phyloP scores from a whole-genome alignment of 2,888 invertebrate genomes.

The Diadegma fenestrale region DNA sequence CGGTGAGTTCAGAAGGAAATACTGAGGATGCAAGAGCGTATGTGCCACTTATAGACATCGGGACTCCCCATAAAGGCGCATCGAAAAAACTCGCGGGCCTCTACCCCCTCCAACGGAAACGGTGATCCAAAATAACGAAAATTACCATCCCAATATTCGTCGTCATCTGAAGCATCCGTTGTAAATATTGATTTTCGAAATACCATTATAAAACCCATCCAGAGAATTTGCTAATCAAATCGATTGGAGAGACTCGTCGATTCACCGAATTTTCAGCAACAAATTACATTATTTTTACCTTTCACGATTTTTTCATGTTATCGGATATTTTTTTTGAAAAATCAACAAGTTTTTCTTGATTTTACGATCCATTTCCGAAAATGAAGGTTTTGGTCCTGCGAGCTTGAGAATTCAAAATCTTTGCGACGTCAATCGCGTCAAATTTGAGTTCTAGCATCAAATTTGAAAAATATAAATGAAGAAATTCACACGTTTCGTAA shows the following conservation, averaged over 20 bases:
- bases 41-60: slow-evolving; percentile 83
- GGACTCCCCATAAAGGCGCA: slow-evolving; percentile 77
- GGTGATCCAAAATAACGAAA: background rate
- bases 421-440: background rate
- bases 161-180: background rate
- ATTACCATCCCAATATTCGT: background rate
- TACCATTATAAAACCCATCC: background rate
- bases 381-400: too few relatives aligned
- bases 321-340: too few relatives aligned
- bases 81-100: slow-evolving; percentile 67
- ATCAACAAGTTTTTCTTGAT: too few relatives aligned
- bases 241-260: background rate
- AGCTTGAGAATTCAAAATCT: background rate
- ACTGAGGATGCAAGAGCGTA: slow-evolving; percentile 81
- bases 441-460: background rate
- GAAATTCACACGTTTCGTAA: background rate
- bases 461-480: background rate
- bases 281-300: background rate
- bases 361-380: too few relatives aligned
- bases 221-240: background rate
- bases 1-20: slow-evolving; percentile 82
- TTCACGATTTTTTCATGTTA: background rate
- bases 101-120: slow-evolving; percentile 20
- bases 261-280: background rate
- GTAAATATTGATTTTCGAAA: background rate